Base-by-base conservation (phyloP, 2,888 invertebrate species). In the Lasioglossum lativentre region DNA sequence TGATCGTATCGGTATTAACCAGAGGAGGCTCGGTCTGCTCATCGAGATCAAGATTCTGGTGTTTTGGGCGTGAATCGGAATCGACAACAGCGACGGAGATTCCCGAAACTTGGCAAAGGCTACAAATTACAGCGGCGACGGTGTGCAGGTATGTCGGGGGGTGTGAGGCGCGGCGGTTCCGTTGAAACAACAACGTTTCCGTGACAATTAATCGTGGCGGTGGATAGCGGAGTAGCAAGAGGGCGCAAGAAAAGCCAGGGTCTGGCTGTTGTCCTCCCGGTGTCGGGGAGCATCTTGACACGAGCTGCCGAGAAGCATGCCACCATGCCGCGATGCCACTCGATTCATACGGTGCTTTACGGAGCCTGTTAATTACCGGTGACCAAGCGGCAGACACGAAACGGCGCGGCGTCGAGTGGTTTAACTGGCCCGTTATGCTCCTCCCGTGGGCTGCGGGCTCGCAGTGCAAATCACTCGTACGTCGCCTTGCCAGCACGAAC, bases 381-480 rank as follows among this genome's bases (percentile, higher is more conserved):
- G 87, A 85, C 88, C 90, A 85, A 85, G 76, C 80, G 84, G 85
- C 86, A 80, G 83, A 91, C 85, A 91, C 89, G 89, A 86, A 91
- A 88, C 83, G 82, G 86, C 90, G 88, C 83, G 82, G 86, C 90
- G 88, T 78, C 85, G 91, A 86, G 89, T 81, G 85, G 88, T 86
- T 84, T 84, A 88, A 90, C 89, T 80, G 87, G 83, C 88, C 92
- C 87, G 91, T 92, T 91, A 92, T 87, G 87, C 85, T 85, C 88
- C 87, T 87, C 87, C 83, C 85, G 76, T 78, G 80, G 83, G 80
- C 59, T 80, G 81, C 75, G 79, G 78, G 75, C 86, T 86, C 88
- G 27, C 63, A 89, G 92, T 92, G 92, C 92, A 92, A 92, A 92
- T 92, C 92, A 92, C 92, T 91, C 84, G 89, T 84, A 91, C 88